A percentile compares a stretch with the other conserved stretches of the same genome.
Evolutionary conservation across 2,113 vertebrate genomes (phyloP).

Genomic region (Sylvia atricapilla): DNA sequence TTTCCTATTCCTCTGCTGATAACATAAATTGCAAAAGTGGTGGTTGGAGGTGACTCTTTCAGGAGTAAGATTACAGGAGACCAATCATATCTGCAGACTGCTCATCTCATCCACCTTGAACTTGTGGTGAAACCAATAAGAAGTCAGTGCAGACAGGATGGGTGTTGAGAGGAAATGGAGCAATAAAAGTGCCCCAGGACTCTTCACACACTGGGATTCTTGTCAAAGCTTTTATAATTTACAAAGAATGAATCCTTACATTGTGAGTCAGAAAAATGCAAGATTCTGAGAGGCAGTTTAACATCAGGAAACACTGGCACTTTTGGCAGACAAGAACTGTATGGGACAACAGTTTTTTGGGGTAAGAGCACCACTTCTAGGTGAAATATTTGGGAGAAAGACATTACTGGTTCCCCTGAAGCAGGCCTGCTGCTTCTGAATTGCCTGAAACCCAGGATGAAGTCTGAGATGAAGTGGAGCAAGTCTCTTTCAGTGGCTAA

Average conservation of each 20-base stretch:
- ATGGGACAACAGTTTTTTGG: background rate
- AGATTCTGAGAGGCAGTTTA: background rate
- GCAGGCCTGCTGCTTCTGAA: background rate
- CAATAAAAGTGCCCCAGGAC: fast-evolving
- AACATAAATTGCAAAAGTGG: background rate
- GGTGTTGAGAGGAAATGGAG: background rate
- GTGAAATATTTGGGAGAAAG: background rate
- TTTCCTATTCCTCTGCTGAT: background rate
- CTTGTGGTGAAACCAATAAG: background rate
- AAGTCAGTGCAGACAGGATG: background rate
- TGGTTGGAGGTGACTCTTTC: background rate
- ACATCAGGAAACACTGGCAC: background rate
- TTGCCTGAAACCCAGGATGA: background rate
- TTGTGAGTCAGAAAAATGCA: background rate
- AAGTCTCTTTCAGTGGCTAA: background rate
- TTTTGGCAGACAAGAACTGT: background rate
- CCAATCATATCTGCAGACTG: background rate
- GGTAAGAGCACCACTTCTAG: background rate
- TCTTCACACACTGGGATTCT: background rate
- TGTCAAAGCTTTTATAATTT: background rate
- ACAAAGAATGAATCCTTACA: background rate
- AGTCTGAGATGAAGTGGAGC: background rate
- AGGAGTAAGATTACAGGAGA: background rate
- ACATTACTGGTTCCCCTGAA: background rate
- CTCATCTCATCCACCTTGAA: background rate